phyloP scores from a whole-genome alignment of 2,888 invertebrate species.

The Drosophila suboccidentalis region DNA sequence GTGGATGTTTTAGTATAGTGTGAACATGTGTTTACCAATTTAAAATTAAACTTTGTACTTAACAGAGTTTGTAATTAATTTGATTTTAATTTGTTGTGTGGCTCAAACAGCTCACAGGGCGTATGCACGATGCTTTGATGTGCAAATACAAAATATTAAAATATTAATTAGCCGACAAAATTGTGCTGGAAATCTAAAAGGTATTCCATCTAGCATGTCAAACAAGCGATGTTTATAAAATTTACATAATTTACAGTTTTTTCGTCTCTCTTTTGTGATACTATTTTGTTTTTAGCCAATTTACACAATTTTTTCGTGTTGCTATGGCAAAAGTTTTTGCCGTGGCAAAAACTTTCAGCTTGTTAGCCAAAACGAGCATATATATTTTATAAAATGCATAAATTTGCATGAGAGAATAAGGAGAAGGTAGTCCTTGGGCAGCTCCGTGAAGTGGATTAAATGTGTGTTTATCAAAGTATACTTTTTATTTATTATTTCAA shows the following conservation, averaged over 20 bases:
- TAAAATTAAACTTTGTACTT: constrained; percentile 45
- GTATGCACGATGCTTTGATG: constrained; percentile 55
- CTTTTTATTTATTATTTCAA: constrained; percentile 6
- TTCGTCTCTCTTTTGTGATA: constrained; percentile 4
- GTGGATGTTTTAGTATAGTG: constrained; percentile 10
- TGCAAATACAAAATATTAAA: constrained; percentile 42
- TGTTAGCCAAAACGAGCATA: constrained; percentile 48
- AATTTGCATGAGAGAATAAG: constrained; percentile 37
- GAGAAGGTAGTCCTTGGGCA: constrained; percentile 32
- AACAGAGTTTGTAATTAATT: constrained; percentile 42
- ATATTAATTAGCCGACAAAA: constrained; percentile 52
- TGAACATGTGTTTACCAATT: constrained; percentile 43
- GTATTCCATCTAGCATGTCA: constrained; percentile 25
- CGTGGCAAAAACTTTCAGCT: constrained; percentile 44
- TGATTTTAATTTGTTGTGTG: constrained; percentile 6
- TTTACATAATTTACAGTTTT: constrained; percentile 67
- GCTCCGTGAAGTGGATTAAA: constrained; percentile 15
- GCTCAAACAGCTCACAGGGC: constrained; percentile 12
- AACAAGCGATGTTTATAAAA: constrained; percentile 25
- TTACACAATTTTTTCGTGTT: constrained; percentile 33
- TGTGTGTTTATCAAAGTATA: constrained; percentile 36
- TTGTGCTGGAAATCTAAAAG: constrained; percentile 34
- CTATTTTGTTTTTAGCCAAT: constrained; percentile 10
- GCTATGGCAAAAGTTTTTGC: constrained; percentile 39
- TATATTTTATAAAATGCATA: constrained; percentile 57